Conservation (phyloP, 2,888 invertebrate genomes). For the Callimorpha dominula region DNA sequence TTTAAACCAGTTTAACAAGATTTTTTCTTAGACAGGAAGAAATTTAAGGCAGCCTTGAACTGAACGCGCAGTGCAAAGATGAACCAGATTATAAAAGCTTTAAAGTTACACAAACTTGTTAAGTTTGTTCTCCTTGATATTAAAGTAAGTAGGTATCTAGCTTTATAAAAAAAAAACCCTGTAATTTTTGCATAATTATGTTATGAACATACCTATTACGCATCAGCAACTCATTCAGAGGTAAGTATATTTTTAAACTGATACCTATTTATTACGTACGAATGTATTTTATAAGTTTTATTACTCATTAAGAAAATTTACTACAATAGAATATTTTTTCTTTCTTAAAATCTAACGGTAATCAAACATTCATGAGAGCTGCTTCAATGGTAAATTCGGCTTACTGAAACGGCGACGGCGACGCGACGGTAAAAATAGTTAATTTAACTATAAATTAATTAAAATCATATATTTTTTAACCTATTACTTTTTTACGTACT, state of each 20-base stretch:
- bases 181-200: not conserved
- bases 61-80: not conserved
- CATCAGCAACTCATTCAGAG: not conserved
- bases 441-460: too few species aligned
- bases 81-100: not conserved
- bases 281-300: too few species aligned
- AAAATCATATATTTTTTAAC: too few species aligned
- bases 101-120: constrained; percentile 1
- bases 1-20: constrained; percentile 1
- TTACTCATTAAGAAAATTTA: too few species aligned
- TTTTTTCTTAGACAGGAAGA: constrained; percentile 1
- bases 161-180: not conserved
- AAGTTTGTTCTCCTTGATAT: constrained; percentile 6
- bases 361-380: too few species aligned
- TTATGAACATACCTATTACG: constrained; percentile 4
- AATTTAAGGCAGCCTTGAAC: constrained; percentile 1
- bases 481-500: too few species aligned
- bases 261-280: not conserved
- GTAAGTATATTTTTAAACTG: not conserved
- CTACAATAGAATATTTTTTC: too few species aligned
- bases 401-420: too few species aligned
- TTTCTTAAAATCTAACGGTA: too few species aligned
- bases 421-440: too few species aligned
- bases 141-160: not conserved
- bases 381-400: too few species aligned